A percentile compares a stretch with the other conserved stretches of the same genome.
phyloP scores from a whole-genome alignment of 1,140 invertebrate genomes.

The Papilio helenus region DNA sequence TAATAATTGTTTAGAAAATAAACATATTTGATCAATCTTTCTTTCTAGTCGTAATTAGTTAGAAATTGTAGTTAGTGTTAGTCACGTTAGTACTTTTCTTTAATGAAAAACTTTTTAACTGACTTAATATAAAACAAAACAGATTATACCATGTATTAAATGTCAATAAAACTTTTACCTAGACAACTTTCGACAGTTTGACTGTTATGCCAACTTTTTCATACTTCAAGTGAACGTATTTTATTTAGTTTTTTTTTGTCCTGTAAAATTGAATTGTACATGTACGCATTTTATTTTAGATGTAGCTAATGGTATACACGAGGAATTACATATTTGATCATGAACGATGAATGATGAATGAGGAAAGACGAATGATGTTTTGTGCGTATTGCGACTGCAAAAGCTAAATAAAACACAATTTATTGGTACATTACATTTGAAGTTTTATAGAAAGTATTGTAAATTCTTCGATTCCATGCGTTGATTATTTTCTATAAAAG shows the following conservation, averaged over 20 bases:
- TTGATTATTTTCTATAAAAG: too few species aligned
- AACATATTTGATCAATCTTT: neutral
- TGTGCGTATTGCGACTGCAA: neutral
- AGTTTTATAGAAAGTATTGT: neutral
- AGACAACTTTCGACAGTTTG: neutral
- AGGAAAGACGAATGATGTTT: neutral
- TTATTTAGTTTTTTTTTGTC: neutral
- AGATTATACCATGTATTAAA: neutral
- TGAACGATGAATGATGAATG: neutral
- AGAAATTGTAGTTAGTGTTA: neutral
- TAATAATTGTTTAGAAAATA: neutral
- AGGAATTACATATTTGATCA: neutral
- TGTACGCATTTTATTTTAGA: neutral
- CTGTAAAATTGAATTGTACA: neutral
- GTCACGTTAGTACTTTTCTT: neutral
- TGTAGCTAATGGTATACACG: neutral
- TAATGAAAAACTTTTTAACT: neutral
- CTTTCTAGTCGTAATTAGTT: neutral
- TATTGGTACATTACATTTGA: neutral
- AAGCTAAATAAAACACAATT: neutral
- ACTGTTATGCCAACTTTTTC: neutral
- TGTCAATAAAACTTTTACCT: neutral
- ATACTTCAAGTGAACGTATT: neutral
- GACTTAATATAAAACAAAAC: slow-evolving; percentile 1
- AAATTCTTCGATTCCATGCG: neutral